Evolutionary conservation across 2,888 invertebrate genomes (phyloP).

Genomic region (Petrolisthes manimaculis): DNA sequence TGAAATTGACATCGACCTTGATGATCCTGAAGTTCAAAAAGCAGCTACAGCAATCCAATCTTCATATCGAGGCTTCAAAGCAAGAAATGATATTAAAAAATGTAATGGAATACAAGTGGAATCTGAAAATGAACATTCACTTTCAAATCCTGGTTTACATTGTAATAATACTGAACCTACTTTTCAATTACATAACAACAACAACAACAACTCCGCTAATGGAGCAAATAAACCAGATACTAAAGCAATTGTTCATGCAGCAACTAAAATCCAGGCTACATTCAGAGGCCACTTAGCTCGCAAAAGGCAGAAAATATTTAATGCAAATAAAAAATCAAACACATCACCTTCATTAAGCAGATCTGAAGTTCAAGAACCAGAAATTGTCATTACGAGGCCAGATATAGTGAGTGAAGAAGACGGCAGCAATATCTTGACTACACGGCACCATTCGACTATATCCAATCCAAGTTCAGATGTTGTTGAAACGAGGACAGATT

Average conservation of each 20-base stretch:
- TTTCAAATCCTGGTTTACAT: no score
- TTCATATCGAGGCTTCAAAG: not conserved
- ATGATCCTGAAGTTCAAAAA: not conserved
- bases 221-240: not conserved
- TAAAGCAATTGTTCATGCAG: not conserved
- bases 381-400: slow-evolving; percentile 25
- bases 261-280: slow-evolving; percentile 10
- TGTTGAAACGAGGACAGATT: no score
- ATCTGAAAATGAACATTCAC: not conserved
- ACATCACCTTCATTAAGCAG: not conserved
- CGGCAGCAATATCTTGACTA: not conserved
- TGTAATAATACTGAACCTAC: no score
- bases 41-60: slow-evolving; percentile 2
- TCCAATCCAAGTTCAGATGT: not conserved
- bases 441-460: slow-evolving; percentile 10
- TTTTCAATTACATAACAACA: no score
- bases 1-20: not conserved
- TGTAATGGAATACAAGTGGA: not conserved
- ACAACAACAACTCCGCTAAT: no score
- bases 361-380: slow-evolving; percentile 17
- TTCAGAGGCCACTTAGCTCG: slow-evolving; percentile 18
- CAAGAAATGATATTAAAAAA: not conserved
- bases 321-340: not conserved
- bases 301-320: not conserved
- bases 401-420: not conserved